Evolutionary conservation across 2,797 vertebrate genomes (phyloP).

Genomic region (Danio jaintianensis): DNA sequence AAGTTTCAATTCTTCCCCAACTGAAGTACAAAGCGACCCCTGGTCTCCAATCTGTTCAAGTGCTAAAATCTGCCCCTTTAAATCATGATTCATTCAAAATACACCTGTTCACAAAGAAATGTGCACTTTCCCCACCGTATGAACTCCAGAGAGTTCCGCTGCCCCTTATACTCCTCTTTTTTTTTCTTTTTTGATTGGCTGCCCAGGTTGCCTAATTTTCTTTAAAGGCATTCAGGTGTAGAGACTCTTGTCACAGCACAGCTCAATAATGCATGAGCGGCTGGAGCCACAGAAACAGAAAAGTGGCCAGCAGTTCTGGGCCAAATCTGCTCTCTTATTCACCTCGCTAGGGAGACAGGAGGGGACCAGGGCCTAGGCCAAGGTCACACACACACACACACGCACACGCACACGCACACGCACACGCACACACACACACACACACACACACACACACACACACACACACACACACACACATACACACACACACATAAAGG

Average conservation of each 20-base stretch:
- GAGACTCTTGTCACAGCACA: conserved; percentile 34
- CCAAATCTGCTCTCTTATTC: conserved; percentile 43
- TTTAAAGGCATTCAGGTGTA: conserved; percentile 49
- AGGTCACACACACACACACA: conserved; percentile 33
- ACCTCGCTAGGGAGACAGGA: conserved; percentile 39
- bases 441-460: conserved; percentile 26
- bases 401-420: too few species aligned
- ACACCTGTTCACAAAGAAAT: conserved; percentile 16
- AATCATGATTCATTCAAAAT: conserved; percentile 30
- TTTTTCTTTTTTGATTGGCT: conserved; percentile 50
- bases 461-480: conserved; percentile 6
- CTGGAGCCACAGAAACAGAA: conserved; percentile 34
- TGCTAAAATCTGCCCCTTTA: conserved; percentile 13
- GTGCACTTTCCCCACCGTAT: not conserved
- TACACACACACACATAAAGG: conserved; percentile 7
- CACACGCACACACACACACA: not conserved
- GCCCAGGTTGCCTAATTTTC: conserved; percentile 58
- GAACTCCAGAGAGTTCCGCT: conserved; percentile 16
- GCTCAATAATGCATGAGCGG: conserved; percentile 60
- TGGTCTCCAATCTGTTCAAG: conserved; percentile 39
- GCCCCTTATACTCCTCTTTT: conserved; percentile 27
- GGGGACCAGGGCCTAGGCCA: conserved; percentile 26
- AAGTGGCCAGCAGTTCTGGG: conserved; percentile 23
- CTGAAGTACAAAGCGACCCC: not conserved
- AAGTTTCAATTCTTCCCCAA: conserved; percentile 10